A percentile compares a stretch with the other conserved stretches of the same genome.
These are phyloP conservation scores for Ichneumoninae sp. DNA, from an alignment of 2,888 invertebrate genomes.

Conservation along the genomic window DNA sequence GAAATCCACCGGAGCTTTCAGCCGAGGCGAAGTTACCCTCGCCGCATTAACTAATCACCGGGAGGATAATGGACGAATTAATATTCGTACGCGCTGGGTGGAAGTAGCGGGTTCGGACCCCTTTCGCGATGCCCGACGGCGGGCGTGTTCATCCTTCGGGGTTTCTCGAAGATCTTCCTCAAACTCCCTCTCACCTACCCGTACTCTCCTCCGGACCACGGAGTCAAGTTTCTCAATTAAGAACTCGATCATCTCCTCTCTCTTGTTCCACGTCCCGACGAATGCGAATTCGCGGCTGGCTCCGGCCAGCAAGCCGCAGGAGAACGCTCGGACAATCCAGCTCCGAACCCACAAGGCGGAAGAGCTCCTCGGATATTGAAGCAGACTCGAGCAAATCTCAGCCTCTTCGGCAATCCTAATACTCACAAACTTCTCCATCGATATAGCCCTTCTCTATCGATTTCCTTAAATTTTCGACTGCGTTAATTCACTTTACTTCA, in stretches of 20 bases:
- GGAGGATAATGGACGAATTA: constrained; percentile 78
- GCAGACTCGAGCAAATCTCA: constrained; percentile 48
- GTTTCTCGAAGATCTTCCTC: constrained; percentile 44
- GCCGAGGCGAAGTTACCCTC: constrained; percentile 47
- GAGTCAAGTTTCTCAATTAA: constrained; percentile 79
- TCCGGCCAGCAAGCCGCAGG: constrained; percentile 41
- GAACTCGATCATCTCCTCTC: constrained; percentile 66
- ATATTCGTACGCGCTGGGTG: constrained; percentile 74
- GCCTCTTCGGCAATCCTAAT: constrained; percentile 39
- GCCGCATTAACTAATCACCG: constrained; percentile 74
- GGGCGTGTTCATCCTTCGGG: constrained; percentile 27
- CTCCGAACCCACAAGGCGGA: constrained; percentile 56
- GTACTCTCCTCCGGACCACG: constrained; percentile 59
- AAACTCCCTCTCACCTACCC: constrained; percentile 7
- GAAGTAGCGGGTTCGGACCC: constrained; percentile 52
- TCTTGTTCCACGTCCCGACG: constrained; percentile 32
- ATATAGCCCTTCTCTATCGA: background rate
- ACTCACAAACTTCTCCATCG: constrained; percentile 43
- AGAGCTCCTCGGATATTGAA: constrained; percentile 60
- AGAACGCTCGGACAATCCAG: constrained; percentile 61
- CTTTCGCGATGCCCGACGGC: constrained; percentile 68
- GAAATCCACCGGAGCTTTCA: constrained; percentile 4
- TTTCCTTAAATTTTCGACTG: background rate
- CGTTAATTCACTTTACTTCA: background rate
- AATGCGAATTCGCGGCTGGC: constrained; percentile 23